Evolutionary conservation across 2,888 invertebrate genomes (phyloP).

Genomic region (Unio pictorum): DNA sequence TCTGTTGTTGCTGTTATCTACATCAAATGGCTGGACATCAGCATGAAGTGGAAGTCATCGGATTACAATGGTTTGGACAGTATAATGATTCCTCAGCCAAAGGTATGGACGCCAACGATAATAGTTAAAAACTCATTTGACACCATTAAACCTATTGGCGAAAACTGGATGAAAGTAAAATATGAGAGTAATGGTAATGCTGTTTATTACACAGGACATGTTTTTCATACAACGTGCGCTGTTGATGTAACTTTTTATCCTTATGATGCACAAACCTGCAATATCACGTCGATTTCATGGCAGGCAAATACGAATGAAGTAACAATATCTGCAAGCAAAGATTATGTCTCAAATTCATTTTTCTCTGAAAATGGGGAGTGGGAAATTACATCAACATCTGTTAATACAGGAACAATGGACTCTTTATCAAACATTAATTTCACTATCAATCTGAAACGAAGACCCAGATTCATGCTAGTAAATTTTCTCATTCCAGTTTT

Average conservation of each 20-base stretch:
- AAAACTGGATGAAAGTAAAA: too few relatives aligned
- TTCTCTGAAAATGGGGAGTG: slow-evolving; percentile 7
- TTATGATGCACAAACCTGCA: slow-evolving; percentile 7
- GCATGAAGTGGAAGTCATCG: slow-evolving; percentile 21
- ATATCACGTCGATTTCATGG: slow-evolving; percentile 22
- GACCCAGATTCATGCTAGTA: slow-evolving; percentile 19
- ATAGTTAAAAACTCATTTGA: too few relatives aligned
- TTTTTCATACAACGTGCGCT: too few relatives aligned
- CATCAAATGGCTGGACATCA: slow-evolving; percentile 26
- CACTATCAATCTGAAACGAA: slow-evolving; percentile 17
- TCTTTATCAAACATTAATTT: slow-evolving; percentile 4
- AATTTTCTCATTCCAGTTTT: slow-evolving; percentile 26
- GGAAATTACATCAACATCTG: neutral
- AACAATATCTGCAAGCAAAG: neutral
- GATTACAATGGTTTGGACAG: slow-evolving; percentile 13
- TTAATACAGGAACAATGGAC: neutral
- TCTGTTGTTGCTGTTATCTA: slow-evolving; percentile 16
- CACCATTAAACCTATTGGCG: too few relatives aligned
- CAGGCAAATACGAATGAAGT: slow-evolving; percentile 13
- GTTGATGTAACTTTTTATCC: too few relatives aligned
- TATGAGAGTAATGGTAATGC: too few relatives aligned
- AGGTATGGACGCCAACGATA: too few relatives aligned
- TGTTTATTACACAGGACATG: too few relatives aligned
- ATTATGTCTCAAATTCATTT: neutral
- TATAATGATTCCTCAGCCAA: slow-evolving; percentile 11